phyloP scores from a whole-genome alignment of 2,797 vertebrate species.

The Eleutherodactylus coqui region DNA sequence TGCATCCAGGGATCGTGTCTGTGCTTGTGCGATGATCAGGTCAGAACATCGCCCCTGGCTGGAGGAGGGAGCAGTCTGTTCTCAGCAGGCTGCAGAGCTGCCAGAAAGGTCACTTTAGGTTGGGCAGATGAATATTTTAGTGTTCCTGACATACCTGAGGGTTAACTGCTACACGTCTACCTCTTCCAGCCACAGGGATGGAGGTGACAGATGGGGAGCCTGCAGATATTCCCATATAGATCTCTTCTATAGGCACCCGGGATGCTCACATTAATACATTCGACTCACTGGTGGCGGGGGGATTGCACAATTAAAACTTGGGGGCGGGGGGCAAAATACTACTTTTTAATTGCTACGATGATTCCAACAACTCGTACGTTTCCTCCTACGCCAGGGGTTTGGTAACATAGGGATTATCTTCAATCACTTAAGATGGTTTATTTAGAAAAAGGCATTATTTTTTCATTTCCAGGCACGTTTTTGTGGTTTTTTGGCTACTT shows the following conservation, averaged over 20 bases:
- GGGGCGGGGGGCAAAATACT: neutral
- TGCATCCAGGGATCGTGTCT: conserved; percentile 53
- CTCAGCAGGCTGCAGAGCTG: conserved; percentile 27
- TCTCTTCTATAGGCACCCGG: neutral
- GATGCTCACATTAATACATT: too few species aligned
- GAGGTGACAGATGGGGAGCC: neutral
- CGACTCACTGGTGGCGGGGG: too few species aligned
- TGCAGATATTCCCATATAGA: too few species aligned
- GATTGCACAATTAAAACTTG: neutral
- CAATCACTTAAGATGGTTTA: too few species aligned
- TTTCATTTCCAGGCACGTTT: too few species aligned
- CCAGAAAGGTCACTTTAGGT: conserved; percentile 51
- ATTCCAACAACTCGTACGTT: neutral
- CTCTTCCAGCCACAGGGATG: neutral
- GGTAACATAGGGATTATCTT: too few species aligned
- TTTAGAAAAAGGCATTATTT: too few species aligned
- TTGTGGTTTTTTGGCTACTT: too few species aligned
- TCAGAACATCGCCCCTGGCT: conserved; percentile 58
- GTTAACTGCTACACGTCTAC: conserved; percentile 12
- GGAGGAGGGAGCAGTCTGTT: conserved; percentile 58
- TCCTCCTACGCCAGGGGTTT: neutral
- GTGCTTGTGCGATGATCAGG: conserved; percentile 55
- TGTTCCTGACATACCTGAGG: conserved; percentile 46
- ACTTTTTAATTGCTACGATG: neutral
- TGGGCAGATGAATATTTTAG: conserved; percentile 42